Conservation (phyloP, 2,888 invertebrate genomes). For the Drosophila algonquin region DNA sequence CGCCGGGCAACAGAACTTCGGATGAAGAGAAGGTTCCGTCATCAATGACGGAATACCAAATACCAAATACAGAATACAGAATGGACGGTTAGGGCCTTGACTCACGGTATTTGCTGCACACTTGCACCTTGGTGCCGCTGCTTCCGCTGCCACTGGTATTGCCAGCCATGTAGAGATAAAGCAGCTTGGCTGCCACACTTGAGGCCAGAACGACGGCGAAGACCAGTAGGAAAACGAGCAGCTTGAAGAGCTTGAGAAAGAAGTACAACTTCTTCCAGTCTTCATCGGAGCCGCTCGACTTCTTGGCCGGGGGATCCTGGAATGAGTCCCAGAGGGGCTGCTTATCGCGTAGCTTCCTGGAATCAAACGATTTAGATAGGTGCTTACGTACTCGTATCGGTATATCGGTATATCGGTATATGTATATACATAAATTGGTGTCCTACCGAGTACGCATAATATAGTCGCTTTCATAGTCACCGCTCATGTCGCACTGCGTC, state of each 20-base stretch:
- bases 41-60: slow-evolving; percentile 14
- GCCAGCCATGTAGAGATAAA: slow-evolving; percentile 88
- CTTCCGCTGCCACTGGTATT: slow-evolving; percentile 82
- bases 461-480: slow-evolving; percentile 68
- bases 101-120: slow-evolving; percentile 86
- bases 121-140: slow-evolving; percentile 82
- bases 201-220: slow-evolving; percentile 88
- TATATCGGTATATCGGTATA: background rate
- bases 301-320: slow-evolving; percentile 88
- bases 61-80: slow-evolving; percentile 17
- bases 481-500: slow-evolving; percentile 60
- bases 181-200: slow-evolving; percentile 90
- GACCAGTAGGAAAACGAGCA: slow-evolving; percentile 88
- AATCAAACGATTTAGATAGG: slow-evolving; percentile 3
- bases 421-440: background rate
- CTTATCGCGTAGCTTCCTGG: slow-evolving; percentile 68
- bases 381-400: background rate
- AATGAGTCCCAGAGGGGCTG: slow-evolving; percentile 91
- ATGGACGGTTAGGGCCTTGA: slow-evolving; percentile 23
- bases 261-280: slow-evolving; percentile 86
- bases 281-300: slow-evolving; percentile 88
- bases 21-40: background rate
- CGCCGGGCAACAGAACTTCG: slow-evolving; percentile 50
- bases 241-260: slow-evolving; percentile 87
- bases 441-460: slow-evolving; percentile 60